These are phyloP conservation scores for Melanitta fusca DNA, from an alignment of 2,797 vertebrate genomes.

Conservation along the genomic window DNA sequence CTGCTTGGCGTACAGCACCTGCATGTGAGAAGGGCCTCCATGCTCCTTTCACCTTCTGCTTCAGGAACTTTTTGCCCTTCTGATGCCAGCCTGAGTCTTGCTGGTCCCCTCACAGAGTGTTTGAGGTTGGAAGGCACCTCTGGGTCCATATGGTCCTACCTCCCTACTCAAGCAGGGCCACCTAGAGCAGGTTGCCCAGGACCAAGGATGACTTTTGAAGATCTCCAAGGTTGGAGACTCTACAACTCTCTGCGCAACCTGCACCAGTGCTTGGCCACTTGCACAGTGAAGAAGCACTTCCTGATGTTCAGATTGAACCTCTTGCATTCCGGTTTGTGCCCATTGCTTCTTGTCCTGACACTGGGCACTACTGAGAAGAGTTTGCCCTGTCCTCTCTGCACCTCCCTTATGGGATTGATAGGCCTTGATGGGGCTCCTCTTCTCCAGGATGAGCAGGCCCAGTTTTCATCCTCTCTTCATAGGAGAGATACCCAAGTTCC, in stretches of 20 bases:
- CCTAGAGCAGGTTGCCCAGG: background rate
- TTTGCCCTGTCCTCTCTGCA: too few relatives aligned
- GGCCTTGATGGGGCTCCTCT: background rate
- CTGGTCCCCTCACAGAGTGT: too few relatives aligned
- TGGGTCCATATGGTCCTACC: background rate
- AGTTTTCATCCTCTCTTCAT: background rate
- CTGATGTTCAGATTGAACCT: too few relatives aligned
- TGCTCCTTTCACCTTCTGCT: background rate
- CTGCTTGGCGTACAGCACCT: accelerated
- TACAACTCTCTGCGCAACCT: too few relatives aligned
- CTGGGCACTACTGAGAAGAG: too few relatives aligned
- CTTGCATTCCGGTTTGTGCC: too few relatives aligned
- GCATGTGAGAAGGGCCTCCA: background rate
- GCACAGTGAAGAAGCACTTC: too few relatives aligned
- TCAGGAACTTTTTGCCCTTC: background rate
- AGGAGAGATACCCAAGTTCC: background rate
- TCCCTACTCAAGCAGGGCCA: background rate
- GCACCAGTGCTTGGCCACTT: too few relatives aligned
- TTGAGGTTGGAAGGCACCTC: background rate
- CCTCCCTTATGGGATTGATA: too few relatives aligned
- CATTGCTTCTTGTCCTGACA: too few relatives aligned
- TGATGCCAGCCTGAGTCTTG: accelerated
- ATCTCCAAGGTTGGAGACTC: too few relatives aligned
- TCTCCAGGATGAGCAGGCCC: background rate
- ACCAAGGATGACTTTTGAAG: too few relatives aligned